Base-by-base conservation (phyloP, 2,888 invertebrate species). In the Eupithecia inturbata region DNA sequence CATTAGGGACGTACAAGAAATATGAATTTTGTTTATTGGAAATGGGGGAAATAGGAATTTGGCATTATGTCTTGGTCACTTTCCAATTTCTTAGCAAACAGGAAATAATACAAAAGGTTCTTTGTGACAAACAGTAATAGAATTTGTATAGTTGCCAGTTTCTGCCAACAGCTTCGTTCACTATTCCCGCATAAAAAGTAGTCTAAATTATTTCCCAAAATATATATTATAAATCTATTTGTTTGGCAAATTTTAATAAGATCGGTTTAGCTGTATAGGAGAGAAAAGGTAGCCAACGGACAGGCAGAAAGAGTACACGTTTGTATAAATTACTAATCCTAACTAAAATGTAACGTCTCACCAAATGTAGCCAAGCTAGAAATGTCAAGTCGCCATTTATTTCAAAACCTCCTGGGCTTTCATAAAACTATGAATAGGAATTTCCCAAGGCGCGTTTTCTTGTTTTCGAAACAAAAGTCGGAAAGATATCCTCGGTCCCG, bases 401-500 rank as follows among this genome's bases (percentile, higher is more conserved):
- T 57, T 57, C 22, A 26, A 57, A 57, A 14, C 26, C 0, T 26
- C 26, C 57, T 57, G 57, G 5, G 26, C 57, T 57, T 57, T 57
- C 57, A 57, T 3, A 57, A 14, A 26, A 57, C 57, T 57, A 57
- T 57, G 26, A 57, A 57, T 57, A 57, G 14, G 5, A 31, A 62
- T 62, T 62, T 62, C 62, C 62, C 62, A 31, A 31, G 62, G 62
- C 62, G 62, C 31, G 7, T 31, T 31, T 7, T 31, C n/a, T 28
- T 67, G 49, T 41, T 28, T 66, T 19, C 62, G 19, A 62, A 31
- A 62, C 62, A 62, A 31, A 31, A 62, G 62, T 31, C 31, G 16
- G 31, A 62, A 62, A 64, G 60, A 69, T 64, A 28, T 62, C 66
- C 73, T 73, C 72, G 72, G 69, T 70, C 71, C 62, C 36, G 19